phyloP scores from a whole-genome alignment of 2,797 vertebrate genomes.

The Alca torda region DNA sequence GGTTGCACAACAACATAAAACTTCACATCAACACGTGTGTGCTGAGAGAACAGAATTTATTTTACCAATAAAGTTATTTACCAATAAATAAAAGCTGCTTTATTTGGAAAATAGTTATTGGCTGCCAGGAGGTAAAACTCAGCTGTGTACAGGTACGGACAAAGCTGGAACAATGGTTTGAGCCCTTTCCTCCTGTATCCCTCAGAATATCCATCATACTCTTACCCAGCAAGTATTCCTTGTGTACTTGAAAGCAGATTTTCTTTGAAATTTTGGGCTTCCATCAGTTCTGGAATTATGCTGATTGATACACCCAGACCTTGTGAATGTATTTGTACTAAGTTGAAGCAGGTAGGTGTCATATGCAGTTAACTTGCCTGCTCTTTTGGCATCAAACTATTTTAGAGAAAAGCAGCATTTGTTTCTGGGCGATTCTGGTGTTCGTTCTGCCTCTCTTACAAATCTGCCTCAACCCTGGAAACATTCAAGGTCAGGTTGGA shows the following conservation, averaged over 20 bases:
- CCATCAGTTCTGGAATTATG: background rate
- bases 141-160: fast-evolving
- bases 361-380: fast-evolving
- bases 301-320: background rate
- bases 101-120: background rate
- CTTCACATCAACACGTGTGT: background rate
- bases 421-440: background rate
- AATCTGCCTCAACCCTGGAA: background rate
- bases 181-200: background rate
- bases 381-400: background rate
- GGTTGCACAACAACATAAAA: fast-evolving
- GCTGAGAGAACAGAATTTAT: background rate
- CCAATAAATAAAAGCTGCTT: background rate
- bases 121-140: background rate
- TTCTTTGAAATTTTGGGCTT: background rate
- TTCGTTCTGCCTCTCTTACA: background rate
- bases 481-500: background rate
- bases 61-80: background rate
- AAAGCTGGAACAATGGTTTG: background rate
- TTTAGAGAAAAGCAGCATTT: background rate
- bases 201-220: background rate
- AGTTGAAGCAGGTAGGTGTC: background rate
- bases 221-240: background rate
- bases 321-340: background rate
- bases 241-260: background rate